Conservation (phyloP, 2,888 invertebrate species). For the Empis livida region DNA sequence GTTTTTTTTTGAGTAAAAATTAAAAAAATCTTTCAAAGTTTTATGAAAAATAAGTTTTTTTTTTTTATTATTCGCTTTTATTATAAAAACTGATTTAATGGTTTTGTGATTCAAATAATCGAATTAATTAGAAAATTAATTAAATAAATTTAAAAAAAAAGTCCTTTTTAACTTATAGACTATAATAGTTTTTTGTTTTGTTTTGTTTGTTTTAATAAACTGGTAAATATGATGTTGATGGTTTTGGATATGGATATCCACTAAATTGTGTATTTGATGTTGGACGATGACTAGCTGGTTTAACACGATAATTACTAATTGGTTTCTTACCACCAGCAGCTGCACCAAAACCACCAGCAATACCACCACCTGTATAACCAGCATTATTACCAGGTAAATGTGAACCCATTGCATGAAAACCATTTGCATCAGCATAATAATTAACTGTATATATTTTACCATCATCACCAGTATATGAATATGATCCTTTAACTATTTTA, state of each 20-base stretch:
- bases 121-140: too few species aligned
- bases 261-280: background rate
- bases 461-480: conserved; percentile 49
- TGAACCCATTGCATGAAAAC: conserved; percentile 62
- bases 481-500: conserved; percentile 47
- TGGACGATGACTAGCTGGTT: conserved; percentile 5
- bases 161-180: too few species aligned
- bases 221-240: conserved; percentile 7
- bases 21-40: too few species aligned
- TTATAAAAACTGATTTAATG: too few species aligned
- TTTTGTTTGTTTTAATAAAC: too few species aligned
- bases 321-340: conserved; percentile 2
- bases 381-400: conserved; percentile 45
- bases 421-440: conserved; percentile 63
- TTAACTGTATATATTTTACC: conserved; percentile 49
- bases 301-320: background rate
- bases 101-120: too few species aligned
- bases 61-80: too few species aligned
- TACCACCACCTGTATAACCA: conserved; percentile 5
- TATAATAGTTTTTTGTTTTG: too few species aligned
- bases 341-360: conserved; percentile 3
- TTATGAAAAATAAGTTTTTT: too few species aligned
- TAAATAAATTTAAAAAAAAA: too few species aligned
- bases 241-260: conserved; percentile 3
- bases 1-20: too few species aligned